Conservation (phyloP, 2,888 invertebrate genomes). For the Cosmia pyralina region DNA sequence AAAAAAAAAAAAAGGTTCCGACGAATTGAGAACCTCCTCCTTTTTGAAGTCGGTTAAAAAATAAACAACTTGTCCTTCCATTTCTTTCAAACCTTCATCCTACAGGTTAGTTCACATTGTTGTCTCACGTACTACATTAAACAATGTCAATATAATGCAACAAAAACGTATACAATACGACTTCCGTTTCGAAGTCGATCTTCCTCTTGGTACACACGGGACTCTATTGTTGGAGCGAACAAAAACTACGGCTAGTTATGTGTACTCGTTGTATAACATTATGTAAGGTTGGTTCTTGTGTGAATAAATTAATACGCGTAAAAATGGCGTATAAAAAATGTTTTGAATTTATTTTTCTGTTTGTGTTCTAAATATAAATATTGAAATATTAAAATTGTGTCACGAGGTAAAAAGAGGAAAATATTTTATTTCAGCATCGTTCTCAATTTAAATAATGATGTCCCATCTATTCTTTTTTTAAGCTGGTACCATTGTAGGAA, state of each 20-base stretch:
- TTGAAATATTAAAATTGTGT: constrained; percentile 6
- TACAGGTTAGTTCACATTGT: constrained; percentile 29
- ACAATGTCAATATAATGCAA: constrained; percentile 70
- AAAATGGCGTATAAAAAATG: constrained; percentile 2
- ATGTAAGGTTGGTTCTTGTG: constrained; percentile 22
- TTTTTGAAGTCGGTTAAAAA: too few species aligned
- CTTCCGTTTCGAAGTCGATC: constrained; percentile 73
- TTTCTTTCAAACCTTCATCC: constrained; percentile 12
- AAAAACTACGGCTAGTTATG: constrained; percentile 57
- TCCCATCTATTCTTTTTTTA: background rate
- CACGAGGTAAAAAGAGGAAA: background rate
- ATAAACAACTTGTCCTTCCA: background rate
- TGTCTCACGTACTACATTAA: constrained; percentile 55
- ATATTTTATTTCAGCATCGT: constrained; percentile 17
- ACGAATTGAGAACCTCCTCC: too few species aligned
- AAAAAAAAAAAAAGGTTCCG: too few species aligned
- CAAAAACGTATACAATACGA: constrained; percentile 72
- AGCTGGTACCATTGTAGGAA: constrained; percentile 15
- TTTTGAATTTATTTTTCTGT: background rate
- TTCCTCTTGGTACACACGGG: constrained; percentile 69
- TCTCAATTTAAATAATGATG: constrained; percentile 33
- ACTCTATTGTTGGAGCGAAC: constrained; percentile 68
- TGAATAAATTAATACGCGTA: constrained; percentile 34
- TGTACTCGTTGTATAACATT: constrained; percentile 6
- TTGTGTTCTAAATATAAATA: background rate